Evolutionary conservation across 2,888 invertebrate genomes (phyloP).

Genomic region (Anarsia innoxiella): DNA sequence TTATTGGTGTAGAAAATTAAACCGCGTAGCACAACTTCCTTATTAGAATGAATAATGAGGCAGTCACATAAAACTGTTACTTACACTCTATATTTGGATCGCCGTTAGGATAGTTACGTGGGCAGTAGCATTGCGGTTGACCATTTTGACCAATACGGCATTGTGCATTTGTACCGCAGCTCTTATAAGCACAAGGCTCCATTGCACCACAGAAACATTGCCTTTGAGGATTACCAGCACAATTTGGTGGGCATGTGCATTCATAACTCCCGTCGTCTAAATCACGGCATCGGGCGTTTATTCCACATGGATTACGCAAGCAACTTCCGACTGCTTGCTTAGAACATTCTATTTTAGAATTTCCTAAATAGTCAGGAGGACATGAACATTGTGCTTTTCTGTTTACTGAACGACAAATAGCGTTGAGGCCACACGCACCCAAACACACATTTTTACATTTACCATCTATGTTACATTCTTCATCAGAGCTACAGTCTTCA

Average conservation of each 20-base stretch:
- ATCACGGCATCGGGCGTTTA: conserved; percentile 88
- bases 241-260: conserved; percentile 86
- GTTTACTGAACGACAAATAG: conserved; percentile 87
- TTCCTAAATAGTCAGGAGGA: conserved; percentile 85
- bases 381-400: conserved; percentile 89
- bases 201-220: conserved; percentile 86
- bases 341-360: conserved; percentile 85
- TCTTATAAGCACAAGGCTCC: conserved; percentile 85
- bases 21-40: not conserved
- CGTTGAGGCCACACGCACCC: conserved; percentile 87
- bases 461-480: conserved; percentile 81
- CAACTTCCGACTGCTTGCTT: conserved; percentile 83
- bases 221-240: conserved; percentile 86
- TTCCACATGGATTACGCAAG: conserved; percentile 87
- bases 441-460: conserved; percentile 88
- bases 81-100: conserved; percentile 91
- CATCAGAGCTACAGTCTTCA: conserved; percentile 85
- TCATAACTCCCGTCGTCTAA: conserved; percentile 83
- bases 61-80: conserved; percentile 39
- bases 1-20: too few species aligned
- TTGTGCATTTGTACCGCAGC: conserved; percentile 88
- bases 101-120: conserved; percentile 86
- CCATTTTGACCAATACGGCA: conserved; percentile 82
- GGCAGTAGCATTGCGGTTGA: conserved; percentile 89
- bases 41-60: conserved; percentile 16